phyloP scores from a whole-genome alignment of 2,888 invertebrate species.

The Diabrotica balteata region DNA sequence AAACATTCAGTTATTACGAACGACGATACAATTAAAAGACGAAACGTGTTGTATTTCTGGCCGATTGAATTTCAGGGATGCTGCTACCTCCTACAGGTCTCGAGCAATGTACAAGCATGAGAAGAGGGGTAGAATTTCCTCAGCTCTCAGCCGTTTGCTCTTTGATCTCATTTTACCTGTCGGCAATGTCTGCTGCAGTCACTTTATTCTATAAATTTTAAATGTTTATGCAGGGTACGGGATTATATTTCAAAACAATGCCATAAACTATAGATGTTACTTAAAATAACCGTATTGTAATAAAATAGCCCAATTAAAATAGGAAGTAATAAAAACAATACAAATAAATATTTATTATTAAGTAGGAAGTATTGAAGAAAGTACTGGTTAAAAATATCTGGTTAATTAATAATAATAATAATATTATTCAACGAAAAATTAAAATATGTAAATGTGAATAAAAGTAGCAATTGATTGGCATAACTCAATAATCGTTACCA shows the following conservation, averaged over 20 bases:
- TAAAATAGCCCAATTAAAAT: no score
- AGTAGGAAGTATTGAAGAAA: no score
- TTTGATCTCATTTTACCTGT: slow-evolving; percentile 31
- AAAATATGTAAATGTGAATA: no score
- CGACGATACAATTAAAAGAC: slow-evolving; percentile 23
- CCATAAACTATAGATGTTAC: no score
- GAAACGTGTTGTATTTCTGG: slow-evolving; percentile 23
- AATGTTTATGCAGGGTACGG: slow-evolving; percentile 6
- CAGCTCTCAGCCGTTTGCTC: slow-evolving; percentile 14
- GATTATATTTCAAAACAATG: slow-evolving; percentile 1
- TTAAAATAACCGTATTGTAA: no score
- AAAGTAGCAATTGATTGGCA: no score
- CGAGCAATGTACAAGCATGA: slow-evolving; percentile 7
- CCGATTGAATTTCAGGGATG: slow-evolving; percentile 28
- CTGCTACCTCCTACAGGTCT: slow-evolving; percentile 9
- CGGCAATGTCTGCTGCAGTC: slow-evolving; percentile 25
- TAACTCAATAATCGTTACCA: no score
- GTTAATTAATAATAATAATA: no score
- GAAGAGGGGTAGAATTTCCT: slow-evolving; percentile 22
- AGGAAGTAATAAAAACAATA: no score
- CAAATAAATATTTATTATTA: no score
- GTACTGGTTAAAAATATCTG: no score
- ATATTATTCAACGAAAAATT: no score
- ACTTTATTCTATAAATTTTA: slow-evolving; percentile 16
- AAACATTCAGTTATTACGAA: slow-evolving; percentile 7